Evolutionary conservation across 2,797 vertebrate species (phyloP), one percentile per base, ranked within the genome.

Genomic region (Cygnus olor): DNA sequence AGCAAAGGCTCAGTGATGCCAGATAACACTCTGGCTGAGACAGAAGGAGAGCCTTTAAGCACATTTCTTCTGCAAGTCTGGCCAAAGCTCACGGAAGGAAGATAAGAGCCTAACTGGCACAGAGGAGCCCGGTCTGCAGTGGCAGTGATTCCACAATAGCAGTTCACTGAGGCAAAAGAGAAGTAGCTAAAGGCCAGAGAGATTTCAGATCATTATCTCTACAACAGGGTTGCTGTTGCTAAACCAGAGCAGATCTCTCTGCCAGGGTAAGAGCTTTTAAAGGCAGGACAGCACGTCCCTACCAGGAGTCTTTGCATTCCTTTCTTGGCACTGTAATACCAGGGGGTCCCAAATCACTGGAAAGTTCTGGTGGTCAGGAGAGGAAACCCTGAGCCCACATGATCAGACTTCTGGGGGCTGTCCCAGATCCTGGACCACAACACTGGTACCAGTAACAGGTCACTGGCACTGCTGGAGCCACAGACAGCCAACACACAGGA

Each of bases 141-240:
- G 0, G 0, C 82, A 65, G 69, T 5, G 6, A 90, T 91, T 44
- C 88, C 85, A 87, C 68, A 54, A 14, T 27, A 93, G 88, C 80
- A 80, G 88, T 89, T 96, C 83, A 74, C 34, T 28, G 74, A 90
- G 71, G 78, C 74, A 85, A 65, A 85, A 71, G 74, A 61, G 85
- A 68, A 74, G 78, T 32, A 90, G 83, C 89, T 91, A 85, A 94
- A 90, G 90, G 91, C 94, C 21, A 1, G 0, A 36, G 91, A 85
- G 89, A 91, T 94, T 95, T 93, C 68, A 91, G 85, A 94, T 85
- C 71, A 71, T 90, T 93, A 93, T 87, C 80, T 82, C 40, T 71
- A 30, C 64, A 89, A 21, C 72, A 60, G 3, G 10, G 64, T 38
- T 71, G 49, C 40, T 82, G 49, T 15, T 88, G 54, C 85, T 85